These are phyloP conservation scores for Orussus abietinus DNA, from an alignment of 1,140 invertebrate genomes.

Conservation along the genomic window DNA sequence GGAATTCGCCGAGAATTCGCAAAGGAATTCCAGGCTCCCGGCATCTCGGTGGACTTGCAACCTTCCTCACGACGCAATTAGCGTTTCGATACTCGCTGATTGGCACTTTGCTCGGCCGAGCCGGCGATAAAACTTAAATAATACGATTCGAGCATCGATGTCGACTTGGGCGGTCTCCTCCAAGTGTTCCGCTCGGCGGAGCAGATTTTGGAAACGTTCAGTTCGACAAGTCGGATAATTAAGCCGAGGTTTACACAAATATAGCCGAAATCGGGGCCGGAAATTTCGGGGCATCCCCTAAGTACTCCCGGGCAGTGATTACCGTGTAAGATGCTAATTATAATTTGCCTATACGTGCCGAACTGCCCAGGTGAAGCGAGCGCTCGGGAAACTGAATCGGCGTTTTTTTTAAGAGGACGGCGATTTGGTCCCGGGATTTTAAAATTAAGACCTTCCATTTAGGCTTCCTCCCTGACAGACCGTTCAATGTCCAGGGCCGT, in stretches of 20 bases:
- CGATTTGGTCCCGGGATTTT: neutral
- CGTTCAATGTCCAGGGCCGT: constrained; percentile 12
- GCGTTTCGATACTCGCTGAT: constrained; percentile 28
- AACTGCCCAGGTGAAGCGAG: too few relatives aligned
- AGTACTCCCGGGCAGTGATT: too few relatives aligned
- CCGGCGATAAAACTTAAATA: constrained; percentile 30
- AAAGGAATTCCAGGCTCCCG: too few relatives aligned
- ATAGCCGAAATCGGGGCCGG: too few relatives aligned
- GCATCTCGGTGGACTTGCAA: neutral
- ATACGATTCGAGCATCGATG: constrained; percentile 22
- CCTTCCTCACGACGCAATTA: constrained; percentile 25
- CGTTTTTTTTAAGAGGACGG: too few relatives aligned
- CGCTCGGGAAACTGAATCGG: too few relatives aligned
- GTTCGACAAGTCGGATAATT: too few relatives aligned
- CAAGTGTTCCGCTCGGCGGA: constrained; percentile 2
- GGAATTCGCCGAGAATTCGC: constrained; percentile 7
- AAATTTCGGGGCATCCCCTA: too few relatives aligned
- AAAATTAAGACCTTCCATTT: constrained; percentile 10
- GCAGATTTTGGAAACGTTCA: constrained; percentile 4
- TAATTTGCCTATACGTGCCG: too few relatives aligned
- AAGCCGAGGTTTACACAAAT: too few relatives aligned
- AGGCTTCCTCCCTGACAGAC: neutral
- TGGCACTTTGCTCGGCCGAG: constrained; percentile 20
- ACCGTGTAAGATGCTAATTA: too few relatives aligned
- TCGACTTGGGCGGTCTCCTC: constrained; percentile 12